Conservation (phyloP, 2,888 invertebrate genomes). For the Amphipyra berbera region DNA sequence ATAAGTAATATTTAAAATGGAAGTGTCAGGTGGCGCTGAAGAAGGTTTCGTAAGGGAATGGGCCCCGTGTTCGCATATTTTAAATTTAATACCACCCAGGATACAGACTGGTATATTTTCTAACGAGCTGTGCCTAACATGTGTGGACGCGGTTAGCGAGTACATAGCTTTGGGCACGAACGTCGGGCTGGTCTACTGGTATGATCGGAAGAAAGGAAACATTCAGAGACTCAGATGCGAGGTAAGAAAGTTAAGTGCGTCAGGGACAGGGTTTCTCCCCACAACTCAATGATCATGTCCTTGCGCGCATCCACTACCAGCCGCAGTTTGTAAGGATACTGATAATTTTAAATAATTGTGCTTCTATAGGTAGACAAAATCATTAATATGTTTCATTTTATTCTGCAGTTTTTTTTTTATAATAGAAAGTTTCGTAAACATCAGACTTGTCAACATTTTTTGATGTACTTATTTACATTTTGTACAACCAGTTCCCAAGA, state of each 20-base stretch:
- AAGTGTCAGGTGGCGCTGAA: conserved; percentile 82
- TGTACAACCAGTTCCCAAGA: no score
- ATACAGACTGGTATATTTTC: conserved; percentile 94
- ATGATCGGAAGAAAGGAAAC: conserved; percentile 93
- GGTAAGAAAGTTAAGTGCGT: conserved; percentile 86
- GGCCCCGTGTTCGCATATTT: conserved; percentile 93
- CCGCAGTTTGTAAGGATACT: conserved; percentile 4
- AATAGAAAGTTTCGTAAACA: no score
- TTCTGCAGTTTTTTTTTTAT: background rate
- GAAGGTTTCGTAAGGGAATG: conserved; percentile 93
- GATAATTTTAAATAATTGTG: background rate
- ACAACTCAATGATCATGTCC: conserved; percentile 1
- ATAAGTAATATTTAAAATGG: conserved; percentile 69
- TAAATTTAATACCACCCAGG: conserved; percentile 93
- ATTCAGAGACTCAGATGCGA: conserved; percentile 95
- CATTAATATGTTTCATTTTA: background rate
- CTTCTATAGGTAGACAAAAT: conserved; percentile 1
- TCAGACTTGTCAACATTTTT: no score
- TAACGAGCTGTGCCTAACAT: conserved; percentile 93
- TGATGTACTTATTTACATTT: no score
- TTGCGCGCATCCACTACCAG: background rate
- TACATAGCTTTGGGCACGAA: conserved; percentile 96
- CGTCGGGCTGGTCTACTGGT: conserved; percentile 96
- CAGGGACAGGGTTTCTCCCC: conserved; percentile 34
- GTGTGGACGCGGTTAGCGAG: conserved; percentile 94